Conservation (phyloP, 2,113 vertebrate species). For the Myiagra hebetior region DNA sequence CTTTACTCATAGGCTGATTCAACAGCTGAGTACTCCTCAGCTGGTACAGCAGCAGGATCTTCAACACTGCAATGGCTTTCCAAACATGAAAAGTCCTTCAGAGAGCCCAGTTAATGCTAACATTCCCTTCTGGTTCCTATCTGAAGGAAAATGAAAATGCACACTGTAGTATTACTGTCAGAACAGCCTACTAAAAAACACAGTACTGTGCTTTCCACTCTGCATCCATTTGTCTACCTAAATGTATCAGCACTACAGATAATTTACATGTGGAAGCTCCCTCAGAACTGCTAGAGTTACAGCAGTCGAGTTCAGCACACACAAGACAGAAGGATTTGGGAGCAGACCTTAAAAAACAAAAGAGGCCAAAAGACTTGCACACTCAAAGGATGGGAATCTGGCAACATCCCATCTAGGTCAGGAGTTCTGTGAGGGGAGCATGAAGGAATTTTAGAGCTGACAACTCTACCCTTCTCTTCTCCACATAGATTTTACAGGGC, state of each 20-base stretch:
- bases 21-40: conserved; percentile 51
- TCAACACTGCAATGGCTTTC: conserved; percentile 38
- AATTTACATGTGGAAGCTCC: not conserved
- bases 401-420: not conserved
- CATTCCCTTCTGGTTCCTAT: conserved; percentile 23
- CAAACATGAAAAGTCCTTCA: conserved; percentile 31
- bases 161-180: not conserved
- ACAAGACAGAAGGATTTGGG: not conserved
- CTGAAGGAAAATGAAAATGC: conserved; percentile 36
- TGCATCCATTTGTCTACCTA: not conserved
- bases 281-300: not conserved
- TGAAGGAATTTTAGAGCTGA: not conserved
- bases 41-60: conserved; percentile 21
- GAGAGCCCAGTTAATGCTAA: conserved; percentile 37
- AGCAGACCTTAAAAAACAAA: not conserved
- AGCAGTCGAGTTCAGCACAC: not conserved
- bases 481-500: not conserved
- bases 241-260: not conserved
- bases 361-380: not conserved
- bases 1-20: conserved; percentile 58
- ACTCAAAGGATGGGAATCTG: not conserved
- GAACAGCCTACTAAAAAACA: not conserved
- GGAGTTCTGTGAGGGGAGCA: not conserved
- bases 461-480: not conserved
- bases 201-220: not conserved